Base-by-base conservation (phyloP, 2,797 vertebrate species). In the Falco columbarius region DNA sequence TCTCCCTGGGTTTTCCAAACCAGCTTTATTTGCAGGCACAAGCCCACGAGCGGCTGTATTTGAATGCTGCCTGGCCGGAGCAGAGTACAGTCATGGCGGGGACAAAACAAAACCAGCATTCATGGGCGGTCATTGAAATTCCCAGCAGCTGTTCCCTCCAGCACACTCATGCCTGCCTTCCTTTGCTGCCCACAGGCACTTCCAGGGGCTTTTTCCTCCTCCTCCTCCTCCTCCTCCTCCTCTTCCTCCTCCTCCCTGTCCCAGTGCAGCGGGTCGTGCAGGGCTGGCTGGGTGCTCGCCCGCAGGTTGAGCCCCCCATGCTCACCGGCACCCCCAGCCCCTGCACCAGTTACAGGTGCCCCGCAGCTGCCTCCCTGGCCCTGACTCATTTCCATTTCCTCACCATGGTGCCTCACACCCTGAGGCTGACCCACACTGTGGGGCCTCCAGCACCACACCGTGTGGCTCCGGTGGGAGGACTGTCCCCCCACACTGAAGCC, bases 61-160 rank as follows among this genome's bases (percentile, higher is more conserved):
- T 91, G 40, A 86, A 89, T 49, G 46, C 92, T 44, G 86, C 67
- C 84, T 29, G 88, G 47, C 63, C 14, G 0, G 29, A 89, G 62
- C 49, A 34, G 79, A 40, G 58, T 7, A 6, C 44, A 55, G 81
- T 74, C 34, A 0, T 0, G 68, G 44, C 95, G 47, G 94, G 89
- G 92, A 75, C 75, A 27, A 59, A 96, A 96, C 95, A 96, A 95
- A 96, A 56, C 93, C 90, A 52, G 81, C 90, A 97, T 97, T 97
- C 94, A 96, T 0, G 0, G 63, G 27, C 1, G 0, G 42, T 96
- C 90, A 97, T 94, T 94, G 36, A 95, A 85, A 97, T 97, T 97
- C 96, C 80, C 93, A 74, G 95, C 96, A 83, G 93, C 90, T 51
- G 90, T 93, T 94, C 72, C 59, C 34, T 93, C 34, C 74, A 3